phyloP scores from a whole-genome alignment of 2,888 invertebrate species.

The Micropterix aruncella region DNA sequence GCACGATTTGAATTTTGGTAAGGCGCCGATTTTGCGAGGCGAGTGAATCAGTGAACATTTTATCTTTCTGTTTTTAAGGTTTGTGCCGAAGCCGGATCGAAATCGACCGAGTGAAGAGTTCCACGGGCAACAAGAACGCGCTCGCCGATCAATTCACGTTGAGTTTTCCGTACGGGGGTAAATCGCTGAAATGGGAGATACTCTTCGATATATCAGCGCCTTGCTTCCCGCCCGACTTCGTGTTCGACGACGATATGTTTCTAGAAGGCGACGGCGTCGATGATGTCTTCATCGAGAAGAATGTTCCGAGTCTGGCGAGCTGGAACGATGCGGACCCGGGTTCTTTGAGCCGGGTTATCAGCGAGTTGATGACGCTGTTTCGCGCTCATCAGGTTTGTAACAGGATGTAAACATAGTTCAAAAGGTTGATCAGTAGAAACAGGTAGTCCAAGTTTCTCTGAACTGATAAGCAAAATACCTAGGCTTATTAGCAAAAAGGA shows the following conservation, averaged over 20 bases:
- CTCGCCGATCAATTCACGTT: constrained; percentile 42
- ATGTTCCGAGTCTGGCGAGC: constrained; percentile 43
- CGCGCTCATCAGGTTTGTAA: constrained; percentile 52
- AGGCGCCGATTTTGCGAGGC: too few relatives aligned
- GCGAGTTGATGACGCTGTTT: constrained; percentile 45
- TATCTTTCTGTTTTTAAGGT: constrained; percentile 16
- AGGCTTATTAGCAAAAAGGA: too few relatives aligned
- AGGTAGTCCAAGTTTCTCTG: too few relatives aligned
- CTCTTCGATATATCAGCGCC: constrained; percentile 48
- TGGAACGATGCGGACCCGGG: constrained; percentile 49
- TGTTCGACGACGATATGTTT: constrained; percentile 56
- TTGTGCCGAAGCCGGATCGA: constrained; percentile 33
- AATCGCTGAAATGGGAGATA: constrained; percentile 52
- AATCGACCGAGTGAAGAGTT: constrained; percentile 27
- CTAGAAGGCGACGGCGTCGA: constrained; percentile 42
- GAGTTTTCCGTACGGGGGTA: constrained; percentile 55
- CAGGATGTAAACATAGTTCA: too few relatives aligned
- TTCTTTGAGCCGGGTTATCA: constrained; percentile 43
- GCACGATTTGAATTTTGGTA: background rate
- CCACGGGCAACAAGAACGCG: constrained; percentile 20
- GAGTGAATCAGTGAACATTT: too few relatives aligned
- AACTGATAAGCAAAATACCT: too few relatives aligned
- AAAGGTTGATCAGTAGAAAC: too few relatives aligned
- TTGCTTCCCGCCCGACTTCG: constrained; percentile 59
- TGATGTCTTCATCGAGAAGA: constrained; percentile 31